Conservation (phyloP, 2,113 vertebrate genomes). For the Aspiorhynchus laticeps region DNA sequence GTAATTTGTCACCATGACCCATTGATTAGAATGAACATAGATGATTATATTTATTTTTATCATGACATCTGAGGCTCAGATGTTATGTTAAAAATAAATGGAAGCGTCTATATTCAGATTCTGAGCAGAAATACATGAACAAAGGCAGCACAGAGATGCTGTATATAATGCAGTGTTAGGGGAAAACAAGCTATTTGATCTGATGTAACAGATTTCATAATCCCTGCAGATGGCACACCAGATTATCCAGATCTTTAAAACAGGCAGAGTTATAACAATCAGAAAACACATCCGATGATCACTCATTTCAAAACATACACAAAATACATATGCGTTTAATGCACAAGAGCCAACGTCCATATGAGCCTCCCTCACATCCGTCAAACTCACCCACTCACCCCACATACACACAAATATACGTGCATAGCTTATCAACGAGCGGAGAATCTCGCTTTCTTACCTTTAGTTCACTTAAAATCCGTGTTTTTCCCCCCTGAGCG, state of each 20-base stretch:
- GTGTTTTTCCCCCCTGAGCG: background rate
- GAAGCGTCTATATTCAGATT: background rate
- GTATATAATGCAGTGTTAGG: background rate
- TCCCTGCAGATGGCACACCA: slow-evolving; percentile 1
- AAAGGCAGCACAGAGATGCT: background rate
- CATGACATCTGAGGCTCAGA: background rate
- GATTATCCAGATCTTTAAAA: background rate
- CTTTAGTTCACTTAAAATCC: background rate
- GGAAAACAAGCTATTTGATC: background rate
- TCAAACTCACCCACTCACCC: background rate
- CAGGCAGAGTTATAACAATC: background rate
- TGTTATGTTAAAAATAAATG: background rate
- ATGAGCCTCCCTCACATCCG: background rate
- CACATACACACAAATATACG: background rate
- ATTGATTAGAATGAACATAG: background rate
- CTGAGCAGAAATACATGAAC: background rate
- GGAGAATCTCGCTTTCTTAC: background rate
- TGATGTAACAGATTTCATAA: slow-evolving; percentile 40
- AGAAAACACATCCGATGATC: background rate
- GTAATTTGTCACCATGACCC: background rate
- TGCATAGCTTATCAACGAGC: background rate
- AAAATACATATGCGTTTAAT: background rate
- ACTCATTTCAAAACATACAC: background rate
- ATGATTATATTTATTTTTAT: background rate
- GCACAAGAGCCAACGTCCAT: background rate